A percentile compares a stretch with the other conserved stretches of the same genome.
Conservation (phyloP, 2,797 vertebrate species). For the Cryptoblepharus egeriae region DNA sequence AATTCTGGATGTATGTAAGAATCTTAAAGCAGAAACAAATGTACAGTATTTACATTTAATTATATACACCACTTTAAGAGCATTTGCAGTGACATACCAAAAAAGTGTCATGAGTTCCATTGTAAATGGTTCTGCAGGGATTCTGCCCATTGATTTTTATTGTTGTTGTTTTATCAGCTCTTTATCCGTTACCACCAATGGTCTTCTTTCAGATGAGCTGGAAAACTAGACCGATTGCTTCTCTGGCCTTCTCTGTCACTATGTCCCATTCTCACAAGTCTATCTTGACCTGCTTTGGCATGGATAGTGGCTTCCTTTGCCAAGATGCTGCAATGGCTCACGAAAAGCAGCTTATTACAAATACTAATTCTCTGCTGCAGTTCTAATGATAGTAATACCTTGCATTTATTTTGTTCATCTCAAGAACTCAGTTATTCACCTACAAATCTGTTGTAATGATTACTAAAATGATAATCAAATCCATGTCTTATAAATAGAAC, state of each 20-base stretch:
- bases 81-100: not conserved
- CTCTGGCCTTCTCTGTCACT: not conserved
- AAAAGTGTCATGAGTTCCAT: not conserved
- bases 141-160: not conserved
- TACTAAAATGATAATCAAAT: not conserved
- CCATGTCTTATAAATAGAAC: not conserved
- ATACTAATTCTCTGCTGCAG: not conserved
- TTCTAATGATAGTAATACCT: not conserved
- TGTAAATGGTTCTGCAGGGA: not conserved
- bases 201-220: not conserved
- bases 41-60: slow-evolving; percentile 7
- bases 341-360: not conserved
- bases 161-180: slow-evolving; percentile 1
- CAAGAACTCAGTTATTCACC: not conserved
- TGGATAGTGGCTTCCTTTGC: not conserved
- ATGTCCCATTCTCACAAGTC: not conserved
- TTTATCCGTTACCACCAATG: not conserved
- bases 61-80: not conserved
- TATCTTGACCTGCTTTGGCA: not conserved
- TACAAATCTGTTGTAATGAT: not conserved
- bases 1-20: not conserved
- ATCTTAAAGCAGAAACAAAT: not conserved
- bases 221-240: not conserved
- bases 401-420: not conserved
- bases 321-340: not conserved